Evolutionary conservation across 2,797 vertebrate genomes (phyloP).

Genomic region (Enteromius viviparus): DNA sequence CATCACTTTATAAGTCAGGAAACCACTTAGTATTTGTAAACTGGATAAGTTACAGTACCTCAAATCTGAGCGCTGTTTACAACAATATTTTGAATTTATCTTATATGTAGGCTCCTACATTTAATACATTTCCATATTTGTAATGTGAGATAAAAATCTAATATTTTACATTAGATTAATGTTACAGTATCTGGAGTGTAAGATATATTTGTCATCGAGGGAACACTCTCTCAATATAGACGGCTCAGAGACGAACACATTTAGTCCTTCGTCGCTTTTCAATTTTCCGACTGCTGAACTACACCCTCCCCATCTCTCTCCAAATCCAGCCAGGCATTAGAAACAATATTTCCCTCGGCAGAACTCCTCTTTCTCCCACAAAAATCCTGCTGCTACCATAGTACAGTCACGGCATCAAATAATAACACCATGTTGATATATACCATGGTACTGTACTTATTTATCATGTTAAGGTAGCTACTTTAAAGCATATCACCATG

Average conservation of each 20-base stretch:
- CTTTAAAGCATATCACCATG: background rate
- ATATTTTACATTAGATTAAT: constrained; percentile 30
- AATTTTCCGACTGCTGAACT: constrained; percentile 42
- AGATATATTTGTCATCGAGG: constrained; percentile 31
- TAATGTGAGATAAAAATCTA: constrained; percentile 1
- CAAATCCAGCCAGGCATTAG: constrained; percentile 48
- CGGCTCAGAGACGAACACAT: constrained; percentile 40
- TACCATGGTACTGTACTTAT: background rate
- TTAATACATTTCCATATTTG: background rate
- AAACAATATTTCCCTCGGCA: constrained; percentile 39
- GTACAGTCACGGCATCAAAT: background rate
- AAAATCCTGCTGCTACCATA: background rate
- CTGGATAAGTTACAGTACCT: background rate
- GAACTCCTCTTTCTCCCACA: constrained; percentile 1
- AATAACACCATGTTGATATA: background rate
- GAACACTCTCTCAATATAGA: constrained; percentile 34
- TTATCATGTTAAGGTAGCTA: background rate
- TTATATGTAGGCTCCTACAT: background rate
- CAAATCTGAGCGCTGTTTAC: background rate
- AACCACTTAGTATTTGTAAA: constrained; percentile 1
- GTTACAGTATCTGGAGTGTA: constrained; percentile 33
- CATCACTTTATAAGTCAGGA: constrained; percentile 13
- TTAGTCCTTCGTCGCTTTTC: constrained; percentile 43
- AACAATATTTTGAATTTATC: background rate
- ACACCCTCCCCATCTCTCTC: constrained; percentile 22